These are phyloP conservation scores for Setophaga petechia DNA, from an alignment of 2,113 vertebrate species.

Conservation along the genomic window DNA sequence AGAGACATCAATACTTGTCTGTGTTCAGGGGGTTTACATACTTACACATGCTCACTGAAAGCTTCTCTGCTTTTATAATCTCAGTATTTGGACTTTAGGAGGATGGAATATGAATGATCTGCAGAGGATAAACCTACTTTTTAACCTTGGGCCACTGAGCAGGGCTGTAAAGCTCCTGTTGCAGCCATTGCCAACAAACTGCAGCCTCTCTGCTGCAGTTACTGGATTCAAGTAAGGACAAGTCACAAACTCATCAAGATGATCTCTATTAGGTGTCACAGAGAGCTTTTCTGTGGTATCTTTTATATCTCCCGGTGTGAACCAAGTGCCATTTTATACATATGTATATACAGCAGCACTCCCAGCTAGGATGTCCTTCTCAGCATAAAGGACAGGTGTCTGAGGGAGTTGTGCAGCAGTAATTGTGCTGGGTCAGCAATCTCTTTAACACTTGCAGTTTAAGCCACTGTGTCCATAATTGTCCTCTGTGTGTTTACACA, in stretches of 20 bases:
- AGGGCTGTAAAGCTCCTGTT: not conserved
- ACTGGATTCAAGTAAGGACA: not conserved
- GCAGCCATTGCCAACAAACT: not conserved
- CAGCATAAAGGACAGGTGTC: not conserved
- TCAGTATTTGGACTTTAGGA: not conserved
- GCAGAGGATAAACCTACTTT: not conserved
- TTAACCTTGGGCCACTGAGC: not conserved
- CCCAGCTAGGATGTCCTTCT: not conserved
- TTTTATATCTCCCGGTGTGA: not conserved
- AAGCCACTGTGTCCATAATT: not conserved
- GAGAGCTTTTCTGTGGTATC: not conserved
- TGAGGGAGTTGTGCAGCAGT: conserved; percentile 8
- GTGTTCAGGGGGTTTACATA: not conserved
- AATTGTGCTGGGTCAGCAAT: conserved; percentile 14
- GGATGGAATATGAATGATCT: not conserved
- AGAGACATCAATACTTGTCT: not conserved
- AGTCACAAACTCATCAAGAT: not conserved
- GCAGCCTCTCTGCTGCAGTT: not conserved
- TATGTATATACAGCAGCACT: not conserved
- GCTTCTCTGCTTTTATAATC: not conserved
- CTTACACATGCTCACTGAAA: not conserved
- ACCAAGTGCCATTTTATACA: not conserved
- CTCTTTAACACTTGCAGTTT: conserved; percentile 3
- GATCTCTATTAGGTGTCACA: not conserved
- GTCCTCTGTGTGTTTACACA: conserved; percentile 21